Evolutionary conservation across 2,113 vertebrate genomes (phyloP).

Genomic region (Podiceps cristatus): DNA sequence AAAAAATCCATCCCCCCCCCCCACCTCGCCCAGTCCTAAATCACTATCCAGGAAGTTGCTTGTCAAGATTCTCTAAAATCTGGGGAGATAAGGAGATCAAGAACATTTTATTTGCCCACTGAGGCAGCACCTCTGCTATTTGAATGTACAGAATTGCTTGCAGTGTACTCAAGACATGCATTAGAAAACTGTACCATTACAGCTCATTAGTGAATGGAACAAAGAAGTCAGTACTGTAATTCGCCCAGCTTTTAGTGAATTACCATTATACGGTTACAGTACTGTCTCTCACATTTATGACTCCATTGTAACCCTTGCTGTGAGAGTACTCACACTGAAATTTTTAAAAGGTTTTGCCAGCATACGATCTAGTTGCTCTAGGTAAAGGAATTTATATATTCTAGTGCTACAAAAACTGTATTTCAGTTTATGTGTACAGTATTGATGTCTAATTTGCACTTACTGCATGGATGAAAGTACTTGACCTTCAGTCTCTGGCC

Average conservation of each 20-base stretch:
- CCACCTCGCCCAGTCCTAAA: not conserved
- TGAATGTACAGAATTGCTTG: not conserved
- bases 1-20: not conserved
- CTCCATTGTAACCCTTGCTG: not conserved
- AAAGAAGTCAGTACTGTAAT: not conserved
- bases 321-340: not conserved
- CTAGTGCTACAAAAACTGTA: not conserved
- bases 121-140: not conserved
- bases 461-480: conserved; percentile 16
- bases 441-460: conserved; percentile 15
- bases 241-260: not conserved
- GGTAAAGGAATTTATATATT: not conserved
- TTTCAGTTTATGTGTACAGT: not conserved
- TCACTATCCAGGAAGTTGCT: not conserved
- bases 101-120: not conserved
- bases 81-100: not conserved
- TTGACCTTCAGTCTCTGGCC: conserved; percentile 23
- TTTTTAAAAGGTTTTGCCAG: conserved; percentile 23
- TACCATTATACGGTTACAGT: not conserved
- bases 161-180: not conserved
- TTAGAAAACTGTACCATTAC: not conserved
- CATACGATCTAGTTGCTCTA: conserved; percentile 19
- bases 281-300: not conserved
- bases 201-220: not conserved
- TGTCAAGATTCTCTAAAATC: not conserved